Evolutionary conservation across 2,888 invertebrate species (phyloP).

Genomic region (Holacanthella duospinosa): DNA sequence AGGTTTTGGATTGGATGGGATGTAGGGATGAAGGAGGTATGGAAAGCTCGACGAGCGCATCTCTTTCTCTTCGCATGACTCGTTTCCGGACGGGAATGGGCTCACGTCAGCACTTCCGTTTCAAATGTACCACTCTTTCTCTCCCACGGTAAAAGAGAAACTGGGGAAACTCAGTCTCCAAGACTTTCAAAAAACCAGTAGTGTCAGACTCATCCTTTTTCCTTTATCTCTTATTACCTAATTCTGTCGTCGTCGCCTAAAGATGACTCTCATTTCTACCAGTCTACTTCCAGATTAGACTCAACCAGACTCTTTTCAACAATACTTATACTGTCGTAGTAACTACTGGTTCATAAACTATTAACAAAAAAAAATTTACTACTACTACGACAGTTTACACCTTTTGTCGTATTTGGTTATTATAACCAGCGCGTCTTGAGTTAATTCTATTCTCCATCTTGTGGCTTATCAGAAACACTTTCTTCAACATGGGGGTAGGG

Average conservation of each 20-base stretch:
- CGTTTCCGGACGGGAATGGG: conserved; percentile 38
- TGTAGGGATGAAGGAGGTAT: conserved; percentile 19
- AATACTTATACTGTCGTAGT: too few species aligned
- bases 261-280: too few species aligned
- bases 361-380: too few species aligned
- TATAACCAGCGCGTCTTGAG: too few species aligned
- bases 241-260: not conserved
- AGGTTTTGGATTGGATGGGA: conserved; percentile 11
- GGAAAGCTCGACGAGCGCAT: conserved; percentile 24
- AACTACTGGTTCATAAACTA: too few species aligned
- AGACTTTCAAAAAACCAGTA: not conserved
- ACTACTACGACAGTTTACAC: too few species aligned
- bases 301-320: too few species aligned
- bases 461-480: not conserved
- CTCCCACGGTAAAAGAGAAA: conserved; percentile 9
- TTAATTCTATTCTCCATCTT: not conserved
- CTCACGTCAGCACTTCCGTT: conserved; percentile 38
- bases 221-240: not conserved
- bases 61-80: conserved; percentile 35
- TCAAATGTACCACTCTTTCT: conserved; percentile 16
- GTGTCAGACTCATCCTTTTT: not conserved
- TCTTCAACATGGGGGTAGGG: too few species aligned
- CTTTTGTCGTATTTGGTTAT: too few species aligned
- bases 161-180: not conserved
- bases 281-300: too few species aligned